Conservation (phyloP, 2,113 vertebrate genomes). For the Carlito syrichta region DNA sequence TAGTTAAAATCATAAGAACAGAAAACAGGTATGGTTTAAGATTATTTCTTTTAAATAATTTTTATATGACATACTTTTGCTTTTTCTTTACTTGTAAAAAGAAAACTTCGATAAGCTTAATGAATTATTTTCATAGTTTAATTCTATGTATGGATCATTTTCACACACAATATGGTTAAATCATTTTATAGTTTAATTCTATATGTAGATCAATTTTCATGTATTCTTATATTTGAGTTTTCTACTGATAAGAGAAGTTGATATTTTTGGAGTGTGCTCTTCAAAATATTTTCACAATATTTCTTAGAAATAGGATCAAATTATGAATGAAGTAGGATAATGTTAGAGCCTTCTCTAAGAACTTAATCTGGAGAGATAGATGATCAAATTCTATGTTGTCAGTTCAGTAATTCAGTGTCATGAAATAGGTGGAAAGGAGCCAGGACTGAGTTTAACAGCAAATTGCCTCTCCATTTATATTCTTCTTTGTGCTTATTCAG, state of each 20-base stretch:
- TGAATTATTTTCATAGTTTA: neutral
- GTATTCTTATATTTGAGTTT: neutral
- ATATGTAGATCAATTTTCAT: neutral
- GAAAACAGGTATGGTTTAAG: neutral
- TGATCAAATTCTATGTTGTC: neutral
- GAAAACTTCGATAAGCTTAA: too few relatives aligned
- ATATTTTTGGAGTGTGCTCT: neutral
- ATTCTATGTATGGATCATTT: neutral
- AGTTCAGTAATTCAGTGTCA: neutral
- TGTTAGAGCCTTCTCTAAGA: neutral
- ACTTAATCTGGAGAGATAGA: neutral
- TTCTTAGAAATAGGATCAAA: too few relatives aligned
- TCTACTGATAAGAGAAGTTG: neutral
- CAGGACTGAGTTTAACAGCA: neutral
- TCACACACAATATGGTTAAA: too few relatives aligned
- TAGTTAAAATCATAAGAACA: neutral
- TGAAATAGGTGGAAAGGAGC: neutral
- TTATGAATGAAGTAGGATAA: too few relatives aligned
- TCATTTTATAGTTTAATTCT: neutral
- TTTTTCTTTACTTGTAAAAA: neutral
- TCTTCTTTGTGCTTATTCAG: neutral
- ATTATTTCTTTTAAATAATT: neutral
- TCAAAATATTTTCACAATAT: neutral
- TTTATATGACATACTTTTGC: neutral
- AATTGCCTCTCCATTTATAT: neutral